Conservation (phyloP, 2,888 invertebrate species). For the Machimus rusticus region DNA sequence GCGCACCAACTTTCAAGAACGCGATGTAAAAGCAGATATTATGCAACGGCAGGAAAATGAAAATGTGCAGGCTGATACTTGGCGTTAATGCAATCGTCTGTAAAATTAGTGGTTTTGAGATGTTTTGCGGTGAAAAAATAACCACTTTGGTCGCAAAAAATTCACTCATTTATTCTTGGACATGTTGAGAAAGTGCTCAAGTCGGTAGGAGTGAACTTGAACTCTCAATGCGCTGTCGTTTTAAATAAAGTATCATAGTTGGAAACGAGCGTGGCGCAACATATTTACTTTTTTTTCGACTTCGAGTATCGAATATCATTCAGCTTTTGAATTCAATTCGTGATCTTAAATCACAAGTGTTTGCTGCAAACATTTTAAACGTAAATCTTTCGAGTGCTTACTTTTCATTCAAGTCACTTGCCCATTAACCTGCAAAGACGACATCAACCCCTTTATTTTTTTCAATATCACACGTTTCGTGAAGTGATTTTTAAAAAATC, state of each 20-base stretch:
- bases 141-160: background rate
- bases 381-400: background rate
- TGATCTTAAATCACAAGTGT: background rate
- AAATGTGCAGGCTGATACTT: background rate
- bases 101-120: background rate
- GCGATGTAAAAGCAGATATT: background rate
- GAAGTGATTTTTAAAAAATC: background rate
- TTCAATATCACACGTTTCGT: background rate
- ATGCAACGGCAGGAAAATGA: background rate
- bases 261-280: background rate
- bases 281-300: background rate
- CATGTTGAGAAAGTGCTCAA: background rate
- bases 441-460: background rate
- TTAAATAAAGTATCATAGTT: background rate
- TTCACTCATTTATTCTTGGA: background rate
- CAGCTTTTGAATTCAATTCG: background rate
- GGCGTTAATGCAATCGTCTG: background rate
- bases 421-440: background rate
- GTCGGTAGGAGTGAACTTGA: background rate
- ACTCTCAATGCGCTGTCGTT: background rate
- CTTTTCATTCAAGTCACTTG: background rate
- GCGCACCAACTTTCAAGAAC: conserved; percentile 3
- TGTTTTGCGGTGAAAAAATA: background rate
- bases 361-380: background rate
- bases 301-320: background rate